Base-by-base conservation (phyloP, 2,888 invertebrate species). In the Digitonthophagus gazella region DNA sequence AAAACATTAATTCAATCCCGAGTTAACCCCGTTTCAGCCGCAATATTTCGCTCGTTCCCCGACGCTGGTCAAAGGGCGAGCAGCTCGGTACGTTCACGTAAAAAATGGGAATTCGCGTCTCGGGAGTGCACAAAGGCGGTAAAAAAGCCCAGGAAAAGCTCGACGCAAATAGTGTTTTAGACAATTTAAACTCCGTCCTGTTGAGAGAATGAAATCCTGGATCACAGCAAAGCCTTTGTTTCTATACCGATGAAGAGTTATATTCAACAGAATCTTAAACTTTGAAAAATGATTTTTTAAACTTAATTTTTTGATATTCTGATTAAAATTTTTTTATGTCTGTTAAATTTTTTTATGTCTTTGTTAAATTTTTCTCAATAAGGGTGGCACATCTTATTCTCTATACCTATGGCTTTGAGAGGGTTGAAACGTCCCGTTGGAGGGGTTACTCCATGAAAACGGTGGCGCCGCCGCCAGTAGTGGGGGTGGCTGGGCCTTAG, bases 381-480 rank as follows among this genome's bases (percentile, higher is more conserved):
- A n/a, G n/a, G n/a, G n/a, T n/a, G n/a, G n/a, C n/a, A n/a, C n/a
- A n/a, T n/a, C n/a, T n/a, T n/a, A n/a, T n/a, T n/a, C n/a, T n/a
- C 28, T 44, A 44, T 44, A 11, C 28, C 28, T 5, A 6, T 44
- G 28, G 28, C 8, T 44, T 44, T 8, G 28, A 44, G 28, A 44
- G 28, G 28, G 28, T 44, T 44, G 28, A 11, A 44, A 44, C 8
- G 1, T 3, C 3, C 6, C 68, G 18, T 65, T 65, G 65, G 71
- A 73, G 72, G 74, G 75, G 75, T 74, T 72, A 72, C 71, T 74
- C 71, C 64, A 69, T 69, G 69, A 69, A 64, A 70, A 71, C 61
- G 61, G 61, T 61, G 18, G 61, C 61, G 61, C 16, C 57, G 57
- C 57, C 57, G 57, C 19, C 61, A 69, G 72, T 75, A 73, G 75